Base-by-base conservation (phyloP, 2,888 invertebrate genomes). In the Rhogogaster chlorosoma region DNA sequence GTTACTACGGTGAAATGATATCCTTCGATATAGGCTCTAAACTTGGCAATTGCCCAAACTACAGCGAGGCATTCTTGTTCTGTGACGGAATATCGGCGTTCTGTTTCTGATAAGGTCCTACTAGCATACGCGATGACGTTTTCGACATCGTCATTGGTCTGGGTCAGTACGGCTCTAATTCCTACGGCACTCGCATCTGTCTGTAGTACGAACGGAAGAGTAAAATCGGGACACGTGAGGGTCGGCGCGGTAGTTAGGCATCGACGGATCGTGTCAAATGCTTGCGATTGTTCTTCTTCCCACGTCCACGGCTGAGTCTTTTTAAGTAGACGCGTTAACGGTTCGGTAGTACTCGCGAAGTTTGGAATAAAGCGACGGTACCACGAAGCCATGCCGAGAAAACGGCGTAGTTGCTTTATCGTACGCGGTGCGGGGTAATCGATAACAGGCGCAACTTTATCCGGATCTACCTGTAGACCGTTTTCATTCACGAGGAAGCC, bases 31-130 rank as follows among this genome's bases (percentile, higher is more conserved):
- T 88, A 89, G 0, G 84, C 83, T 22, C 89, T 64, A 61, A 87
- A 89, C 53, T 87, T 87, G 70, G 85, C 84, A 3, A 89, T 85
- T 0, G 87, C 86, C 88, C 88, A 89, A 0, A 89, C 15, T 0
- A 90, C 86, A 0, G 89, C 88, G 0, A 89, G 85, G 53, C 89
- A 90, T 49, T 91, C 89, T 32, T 70, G 84, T 71, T 89, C 87
- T 0, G 89, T 89, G 10, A 86, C 87, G 3, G 87, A 82, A 32
- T 88, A 89, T 26, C 88, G 88, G 3, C 85, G 67, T 70, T 89
- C 89, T 0, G 88, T 75, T 1, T 75, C 78, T 1, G 67, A 83
- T 15, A 90, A 71, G 0, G 87, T 45, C 0, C 87, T 78, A 22
- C 88, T 89, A 0, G 88, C 88, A 32, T 88, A 90, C 0, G 89